Evolutionary conservation across 2,797 vertebrate genomes (phyloP).

Genomic region (Crenichthys baileyi): DNA sequence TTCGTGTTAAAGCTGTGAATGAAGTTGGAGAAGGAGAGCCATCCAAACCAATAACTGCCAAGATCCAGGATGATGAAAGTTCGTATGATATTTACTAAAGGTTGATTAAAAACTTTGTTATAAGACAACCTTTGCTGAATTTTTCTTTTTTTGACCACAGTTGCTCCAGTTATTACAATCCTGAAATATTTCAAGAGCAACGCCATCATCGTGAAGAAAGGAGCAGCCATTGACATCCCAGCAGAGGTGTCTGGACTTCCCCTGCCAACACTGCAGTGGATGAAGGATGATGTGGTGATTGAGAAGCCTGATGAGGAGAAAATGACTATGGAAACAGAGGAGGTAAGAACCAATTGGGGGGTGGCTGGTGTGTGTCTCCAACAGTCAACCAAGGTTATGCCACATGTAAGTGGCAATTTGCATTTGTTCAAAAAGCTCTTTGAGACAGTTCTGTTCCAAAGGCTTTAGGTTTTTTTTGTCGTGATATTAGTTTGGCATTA

Average conservation of each 20-base stretch:
- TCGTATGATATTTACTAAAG: slow-evolving; percentile 25
- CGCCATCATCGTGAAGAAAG: slow-evolving; percentile 89
- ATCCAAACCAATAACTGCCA: slow-evolving; percentile 87
- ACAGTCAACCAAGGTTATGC: too few relatives aligned
- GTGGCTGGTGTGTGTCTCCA: too few relatives aligned
- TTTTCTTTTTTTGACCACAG: slow-evolving; percentile 70
- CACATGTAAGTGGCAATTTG: too few relatives aligned
- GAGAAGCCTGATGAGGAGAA: slow-evolving; percentile 84
- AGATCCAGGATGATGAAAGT: slow-evolving; percentile 95
- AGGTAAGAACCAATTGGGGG: slow-evolving; percentile 62
- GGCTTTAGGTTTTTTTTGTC: too few relatives aligned
- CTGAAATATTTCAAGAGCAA: slow-evolving; percentile 89
- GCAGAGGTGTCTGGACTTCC: slow-evolving; percentile 94
- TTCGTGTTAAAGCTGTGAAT: slow-evolving; percentile 94
- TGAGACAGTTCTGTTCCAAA: too few relatives aligned
- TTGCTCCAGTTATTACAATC: slow-evolving; percentile 88
- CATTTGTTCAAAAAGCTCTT: too few relatives aligned
- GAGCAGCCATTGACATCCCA: slow-evolving; percentile 90
- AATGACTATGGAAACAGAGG: slow-evolving; percentile 89
- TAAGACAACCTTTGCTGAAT: neutral
- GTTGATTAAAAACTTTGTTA: neutral
- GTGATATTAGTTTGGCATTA: too few relatives aligned
- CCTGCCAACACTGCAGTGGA: slow-evolving; percentile 92
- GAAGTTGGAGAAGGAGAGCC: slow-evolving; percentile 91
- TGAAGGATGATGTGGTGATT: slow-evolving; percentile 85